Conservation (phyloP, 30 jellyfish, hydroid and myxozoan species). For the Hydra vulgaris region DNA sequence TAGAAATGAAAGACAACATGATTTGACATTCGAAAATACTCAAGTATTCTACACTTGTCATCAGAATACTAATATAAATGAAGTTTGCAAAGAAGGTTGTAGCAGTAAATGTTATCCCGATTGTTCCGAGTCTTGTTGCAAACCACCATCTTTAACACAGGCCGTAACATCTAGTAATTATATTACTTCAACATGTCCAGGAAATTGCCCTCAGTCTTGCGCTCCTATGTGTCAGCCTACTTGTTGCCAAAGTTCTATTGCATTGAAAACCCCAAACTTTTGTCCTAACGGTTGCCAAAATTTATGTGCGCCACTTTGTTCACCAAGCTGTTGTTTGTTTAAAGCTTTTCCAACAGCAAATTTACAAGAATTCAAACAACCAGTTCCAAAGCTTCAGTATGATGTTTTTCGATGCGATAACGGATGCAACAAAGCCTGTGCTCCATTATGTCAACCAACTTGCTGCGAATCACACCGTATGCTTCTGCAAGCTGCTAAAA, state of each 20-base stretch:
- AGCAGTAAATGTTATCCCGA: conserved; percentile 67
- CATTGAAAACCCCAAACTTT: conserved; percentile 30
- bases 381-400: conserved; percentile 22
- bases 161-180: conserved; percentile 32
- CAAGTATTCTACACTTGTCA: conserved; percentile 60
- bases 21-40: conserved; percentile 66
- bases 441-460: conserved; percentile 61
- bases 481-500: conserved; percentile 20
- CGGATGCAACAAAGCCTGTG: conserved; percentile 29
- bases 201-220: conserved; percentile 22
- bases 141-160: conserved; percentile 62
- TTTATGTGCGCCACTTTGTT: conserved; percentile 48
- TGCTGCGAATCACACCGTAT: conserved; percentile 50
- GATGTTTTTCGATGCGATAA: conserved; percentile 20
- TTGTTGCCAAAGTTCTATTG: conserved; percentile 45
- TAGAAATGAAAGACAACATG: conserved; percentile 58
- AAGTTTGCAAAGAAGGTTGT: conserved; percentile 61
- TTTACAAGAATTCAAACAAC: neutral
- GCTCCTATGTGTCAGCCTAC: conserved; percentile 68
- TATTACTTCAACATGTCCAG: conserved; percentile 29
- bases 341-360: conserved; percentile 35
- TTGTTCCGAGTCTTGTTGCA: conserved; percentile 57
- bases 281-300: conserved; percentile 33
- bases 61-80: conserved; percentile 50
- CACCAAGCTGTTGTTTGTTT: conserved; percentile 49